A percentile compares a stretch with the other conserved stretches of the same genome.
These are phyloP conservation scores for Eospalax fontanierii DNA, from an alignment of 2,797 vertebrate genomes.

Conservation along the genomic window DNA sequence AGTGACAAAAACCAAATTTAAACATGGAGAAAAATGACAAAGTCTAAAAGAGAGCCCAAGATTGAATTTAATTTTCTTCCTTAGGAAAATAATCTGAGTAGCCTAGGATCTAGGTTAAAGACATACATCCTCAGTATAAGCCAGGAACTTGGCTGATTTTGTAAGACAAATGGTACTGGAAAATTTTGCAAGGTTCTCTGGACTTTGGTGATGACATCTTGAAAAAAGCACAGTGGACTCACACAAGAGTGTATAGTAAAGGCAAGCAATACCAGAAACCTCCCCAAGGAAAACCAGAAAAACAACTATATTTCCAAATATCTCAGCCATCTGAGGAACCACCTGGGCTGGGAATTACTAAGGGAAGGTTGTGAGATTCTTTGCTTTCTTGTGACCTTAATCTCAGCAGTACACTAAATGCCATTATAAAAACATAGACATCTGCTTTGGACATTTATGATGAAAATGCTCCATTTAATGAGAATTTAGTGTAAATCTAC, in stretches of 20 bases:
- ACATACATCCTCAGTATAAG: background rate
- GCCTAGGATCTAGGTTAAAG: background rate
- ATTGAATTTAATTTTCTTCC: conserved; percentile 14
- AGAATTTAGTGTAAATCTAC: background rate
- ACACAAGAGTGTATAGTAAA: background rate
- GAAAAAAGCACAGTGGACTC: background rate
- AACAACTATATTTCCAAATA: background rate
- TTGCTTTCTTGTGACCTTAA: conserved; percentile 43
- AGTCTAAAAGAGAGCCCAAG: background rate
- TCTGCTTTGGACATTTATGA: background rate
- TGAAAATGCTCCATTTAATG: background rate
- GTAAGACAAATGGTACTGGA: background rate
- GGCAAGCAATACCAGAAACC: background rate
- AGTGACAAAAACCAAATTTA: conserved; percentile 6
- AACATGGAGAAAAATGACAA: background rate
- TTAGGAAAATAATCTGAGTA: background rate
- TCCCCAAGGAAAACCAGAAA: background rate
- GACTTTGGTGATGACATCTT: background rate
- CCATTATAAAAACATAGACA: conserved; percentile 17
- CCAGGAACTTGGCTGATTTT: background rate
- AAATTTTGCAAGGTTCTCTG: background rate
- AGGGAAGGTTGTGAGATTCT: background rate
- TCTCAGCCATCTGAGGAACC: background rate
- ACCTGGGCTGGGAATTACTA: background rate
- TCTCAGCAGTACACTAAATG: background rate